Evolutionary conservation across 2,797 vertebrate species (phyloP).

Genomic region (Enteromius radiatus): DNA sequence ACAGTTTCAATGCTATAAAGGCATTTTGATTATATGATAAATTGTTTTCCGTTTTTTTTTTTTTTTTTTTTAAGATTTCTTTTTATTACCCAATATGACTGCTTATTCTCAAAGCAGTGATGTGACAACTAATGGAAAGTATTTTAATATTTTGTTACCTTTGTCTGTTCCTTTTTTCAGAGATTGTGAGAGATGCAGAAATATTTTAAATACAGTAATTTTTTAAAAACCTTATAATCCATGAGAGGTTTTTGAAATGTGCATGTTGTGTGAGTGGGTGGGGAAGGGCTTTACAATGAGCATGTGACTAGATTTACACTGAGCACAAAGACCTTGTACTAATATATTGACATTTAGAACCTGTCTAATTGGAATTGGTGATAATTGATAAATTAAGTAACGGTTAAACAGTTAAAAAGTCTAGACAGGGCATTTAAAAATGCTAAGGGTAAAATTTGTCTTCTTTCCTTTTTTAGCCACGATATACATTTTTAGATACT

Average conservation of each 20-base stretch:
- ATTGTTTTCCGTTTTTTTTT: conserved; percentile 29
- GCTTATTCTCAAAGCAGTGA: conserved; percentile 69
- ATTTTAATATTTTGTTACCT: conserved; percentile 65
- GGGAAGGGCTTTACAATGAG: conserved; percentile 45
- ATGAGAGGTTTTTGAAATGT: conserved; percentile 68
- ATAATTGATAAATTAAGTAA: conserved; percentile 20
- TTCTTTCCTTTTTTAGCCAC: conserved; percentile 59
- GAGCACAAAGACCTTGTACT: conserved; percentile 54
- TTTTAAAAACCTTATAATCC: conserved; percentile 66
- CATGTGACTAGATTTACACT: conserved; percentile 66
- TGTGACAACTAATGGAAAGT: conserved; percentile 61
- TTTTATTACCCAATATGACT: conserved; percentile 62
- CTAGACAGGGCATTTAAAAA: conserved; percentile 54
- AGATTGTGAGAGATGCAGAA: conserved; percentile 69
- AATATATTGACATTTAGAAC: conserved; percentile 25
- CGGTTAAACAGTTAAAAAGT: conserved; percentile 3
- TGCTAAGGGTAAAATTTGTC: conserved; percentile 58
- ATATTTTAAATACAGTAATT: conserved; percentile 73
- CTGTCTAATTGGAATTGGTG: conserved; percentile 17
- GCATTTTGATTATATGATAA: conserved; percentile 61
- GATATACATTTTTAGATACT: conserved; percentile 52
- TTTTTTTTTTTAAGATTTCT: conserved; percentile 43
- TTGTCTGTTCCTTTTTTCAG: conserved; percentile 59
- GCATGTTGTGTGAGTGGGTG: conserved; percentile 60
- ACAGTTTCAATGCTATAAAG: conserved; percentile 59